Base-by-base conservation (phyloP, 2,113 vertebrate species). In the Cyrtonyx montezumae region DNA sequence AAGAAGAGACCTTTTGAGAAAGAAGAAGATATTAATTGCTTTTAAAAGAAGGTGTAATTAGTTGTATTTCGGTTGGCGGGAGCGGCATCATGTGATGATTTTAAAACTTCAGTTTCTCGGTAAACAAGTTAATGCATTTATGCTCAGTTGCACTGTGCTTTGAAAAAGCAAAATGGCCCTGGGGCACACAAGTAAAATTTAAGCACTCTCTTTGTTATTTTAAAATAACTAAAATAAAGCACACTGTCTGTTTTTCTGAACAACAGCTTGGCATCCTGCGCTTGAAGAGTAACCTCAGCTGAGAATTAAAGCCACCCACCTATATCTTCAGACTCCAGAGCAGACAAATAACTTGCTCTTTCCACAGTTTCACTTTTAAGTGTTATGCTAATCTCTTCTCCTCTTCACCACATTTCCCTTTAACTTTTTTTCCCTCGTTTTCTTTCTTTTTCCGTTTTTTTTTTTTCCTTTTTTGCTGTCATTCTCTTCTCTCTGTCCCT, bases 101-200 rank as follows among this genome's bases (percentile, higher is more conserved):
- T 63, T 0, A 87, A 90, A 91, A 87, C 45, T 30, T 59, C 62
- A 23, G 28, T 82, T 83, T 92, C 74, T 76, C 95, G 75, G 56
- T 95, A 96, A 96, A 91, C 71, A 94, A 92, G 63, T 87, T 88
- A 84, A 84, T 91, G 86, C 70, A 62, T 90, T 88, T 91, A 76
- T 79, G 79, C 87, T 90, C 80, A 67, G 58, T 75, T 80, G 78
- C 84, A 43, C 37, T 53, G 51, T 1, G 0, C 70, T 86, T 86
- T 85, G 71, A 73, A 76, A 95, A 93, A 95, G 21, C 78, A 93
- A 81, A 85, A 85, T 94, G 93, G 84, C 94, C 49, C 45, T 45
- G 15, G 69, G 92, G 75, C 79, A 55, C 34, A 8, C 71, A 63
- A 85, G 40, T 87, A 92, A 94, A 86, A 82, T 90, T 61, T 81